Base-by-base conservation (phyloP, 2,888 invertebrate species). In the Clistopyga incitator region DNA sequence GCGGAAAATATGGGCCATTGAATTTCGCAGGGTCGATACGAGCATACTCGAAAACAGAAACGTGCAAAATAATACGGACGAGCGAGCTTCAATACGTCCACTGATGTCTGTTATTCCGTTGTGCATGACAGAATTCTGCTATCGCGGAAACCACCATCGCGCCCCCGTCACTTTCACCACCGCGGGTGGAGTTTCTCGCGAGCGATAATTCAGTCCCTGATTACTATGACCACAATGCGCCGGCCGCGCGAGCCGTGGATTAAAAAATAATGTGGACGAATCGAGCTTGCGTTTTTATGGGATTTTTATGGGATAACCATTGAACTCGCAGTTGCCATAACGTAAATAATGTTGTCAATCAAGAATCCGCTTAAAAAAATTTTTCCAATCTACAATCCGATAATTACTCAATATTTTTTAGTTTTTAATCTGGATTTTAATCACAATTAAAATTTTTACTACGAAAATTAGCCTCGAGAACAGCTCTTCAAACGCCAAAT, bases 121-220 rank as follows among this genome's bases (percentile, higher is more conserved):
- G 34, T 65, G 71, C 23, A 20, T 29, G 72, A 56, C 65, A 45
- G 45, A 79, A 78, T 71, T 29, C 64, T 52, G 50, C 13, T 56
- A 23, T n/a, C 34, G 25, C 72, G 78, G 54, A 64, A 54, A 29
- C 54, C 65, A 29, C 54, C 34, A 56, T 59, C 68, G 29, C 68
- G 29, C 13, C 8, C 20, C 42, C 45, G 68, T 67, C 78, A 74
- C 68, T 56, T 42, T 45, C 25, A 38, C 64, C 61, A 52, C 23
- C 38, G 11, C 23, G 61, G n/a, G 50, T 23, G 15, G n/a, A 34
- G 34, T 29, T 59, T 23, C 25, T 20, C 68, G 6, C 15, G 68
- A 20, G 23, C 23, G 15, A 76, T 75, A 75, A 82, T 77, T 80
- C 67, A 83, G 67, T 71, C 29, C 6, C 20, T 47, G 61, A 78